Conservation (phyloP, 1,140 invertebrate species). For the Globodera ellingtonae region DNA sequence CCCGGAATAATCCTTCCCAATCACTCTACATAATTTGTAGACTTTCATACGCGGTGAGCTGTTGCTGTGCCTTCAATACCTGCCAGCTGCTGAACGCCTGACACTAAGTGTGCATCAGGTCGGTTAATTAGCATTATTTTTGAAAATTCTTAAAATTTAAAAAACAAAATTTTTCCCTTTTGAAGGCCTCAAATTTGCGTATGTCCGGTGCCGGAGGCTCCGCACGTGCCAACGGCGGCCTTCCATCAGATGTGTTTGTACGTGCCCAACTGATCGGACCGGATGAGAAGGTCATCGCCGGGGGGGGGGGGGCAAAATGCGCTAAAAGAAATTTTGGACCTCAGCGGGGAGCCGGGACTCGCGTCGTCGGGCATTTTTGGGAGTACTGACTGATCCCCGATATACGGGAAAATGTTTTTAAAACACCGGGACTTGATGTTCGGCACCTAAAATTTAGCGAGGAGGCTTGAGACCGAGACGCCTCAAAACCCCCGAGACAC, state of each 20-base stretch:
- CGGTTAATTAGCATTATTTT: conserved; percentile 12
- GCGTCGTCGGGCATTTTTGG: too few relatives aligned
- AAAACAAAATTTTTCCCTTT: background rate
- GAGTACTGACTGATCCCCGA: too few relatives aligned
- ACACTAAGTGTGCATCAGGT: conserved; percentile 36
- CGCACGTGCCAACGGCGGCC: background rate
- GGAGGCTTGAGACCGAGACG: too few relatives aligned
- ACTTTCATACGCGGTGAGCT: conserved; percentile 29
- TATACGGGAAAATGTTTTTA: too few relatives aligned
- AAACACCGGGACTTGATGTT: too few relatives aligned
- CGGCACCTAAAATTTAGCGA: too few relatives aligned
- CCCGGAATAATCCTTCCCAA: background rate
- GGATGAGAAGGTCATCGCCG: conserved; percentile 16
- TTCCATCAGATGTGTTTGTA: conserved; percentile 34
- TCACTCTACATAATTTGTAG: background rate
- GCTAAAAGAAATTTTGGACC: too few relatives aligned
- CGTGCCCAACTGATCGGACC: conserved; percentile 31
- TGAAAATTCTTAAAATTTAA: too few relatives aligned
- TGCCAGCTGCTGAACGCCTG: conserved; percentile 36
- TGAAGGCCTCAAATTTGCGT: conserved; percentile 29
- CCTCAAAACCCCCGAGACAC: too few relatives aligned
- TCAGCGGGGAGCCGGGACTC: too few relatives aligned
- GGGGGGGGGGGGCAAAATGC: too few relatives aligned
- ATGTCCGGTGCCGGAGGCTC: background rate
- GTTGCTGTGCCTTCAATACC: conserved; percentile 36